Evolutionary conservation across 2,797 vertebrate species (phyloP).

Genomic region (Orestias chungarensis): DNA sequence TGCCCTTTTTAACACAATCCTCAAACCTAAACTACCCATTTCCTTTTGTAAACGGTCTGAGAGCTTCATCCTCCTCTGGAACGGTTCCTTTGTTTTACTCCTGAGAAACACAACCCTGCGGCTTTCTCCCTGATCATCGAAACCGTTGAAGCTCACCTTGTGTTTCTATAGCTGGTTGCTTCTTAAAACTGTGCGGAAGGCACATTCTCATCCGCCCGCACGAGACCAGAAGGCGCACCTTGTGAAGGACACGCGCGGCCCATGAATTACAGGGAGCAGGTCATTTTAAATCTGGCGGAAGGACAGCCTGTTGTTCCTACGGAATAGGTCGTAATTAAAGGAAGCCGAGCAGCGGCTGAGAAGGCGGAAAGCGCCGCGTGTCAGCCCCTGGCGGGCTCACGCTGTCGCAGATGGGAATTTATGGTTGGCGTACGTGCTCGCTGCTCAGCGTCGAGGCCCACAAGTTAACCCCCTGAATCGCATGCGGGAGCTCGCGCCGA

Average conservation of each 20-base stretch:
- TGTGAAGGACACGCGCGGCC: conserved; percentile 73
- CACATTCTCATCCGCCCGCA: conserved; percentile 29
- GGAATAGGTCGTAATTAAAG: conserved; percentile 82
- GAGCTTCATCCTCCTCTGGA: neutral
- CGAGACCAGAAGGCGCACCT: conserved; percentile 46
- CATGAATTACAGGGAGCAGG: conserved; percentile 77
- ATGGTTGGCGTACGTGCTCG: conserved; percentile 56
- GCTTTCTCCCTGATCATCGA: conserved; percentile 17
- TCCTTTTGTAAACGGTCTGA: neutral
- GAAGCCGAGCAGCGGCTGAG: conserved; percentile 60
- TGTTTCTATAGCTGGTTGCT: conserved; percentile 22
- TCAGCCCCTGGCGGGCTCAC: conserved; percentile 63
- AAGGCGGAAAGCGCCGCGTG: conserved; percentile 71
- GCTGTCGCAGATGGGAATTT: conserved; percentile 77
- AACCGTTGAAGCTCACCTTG: conserved; percentile 16
- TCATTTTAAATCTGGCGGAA: conserved; percentile 79
- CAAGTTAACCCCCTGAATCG: conserved; percentile 30
- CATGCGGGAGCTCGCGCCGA: conserved; percentile 2
- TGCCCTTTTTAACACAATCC: neutral
- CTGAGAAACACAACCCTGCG: neutral
- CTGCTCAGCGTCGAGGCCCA: conserved; percentile 28
- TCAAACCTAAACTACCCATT: neutral
- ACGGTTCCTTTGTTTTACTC: neutral
- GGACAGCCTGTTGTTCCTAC: conserved; percentile 81
- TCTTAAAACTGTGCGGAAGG: conserved; percentile 24